phyloP scores from a whole-genome alignment of 2,797 vertebrate species.

The Craterocephalus amniculus region DNA sequence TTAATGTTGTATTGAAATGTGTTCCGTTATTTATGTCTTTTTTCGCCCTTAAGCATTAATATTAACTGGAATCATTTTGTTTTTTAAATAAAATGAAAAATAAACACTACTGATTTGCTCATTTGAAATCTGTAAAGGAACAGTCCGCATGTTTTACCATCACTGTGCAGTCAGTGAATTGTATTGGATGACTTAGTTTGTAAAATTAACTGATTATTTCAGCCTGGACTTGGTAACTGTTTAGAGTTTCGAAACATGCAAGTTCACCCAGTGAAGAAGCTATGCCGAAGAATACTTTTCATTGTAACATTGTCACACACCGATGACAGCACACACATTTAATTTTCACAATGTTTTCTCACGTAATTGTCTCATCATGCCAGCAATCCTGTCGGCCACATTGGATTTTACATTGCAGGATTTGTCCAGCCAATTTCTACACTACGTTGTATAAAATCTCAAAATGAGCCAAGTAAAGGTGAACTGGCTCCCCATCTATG shows the following conservation, averaged over 20 bases:
- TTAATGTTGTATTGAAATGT: neutral
- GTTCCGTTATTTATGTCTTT: neutral
- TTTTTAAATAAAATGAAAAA: neutral
- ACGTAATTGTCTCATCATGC: too few species aligned
- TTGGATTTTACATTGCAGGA: too few species aligned
- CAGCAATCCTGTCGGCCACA: too few species aligned
- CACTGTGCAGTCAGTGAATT: neutral
- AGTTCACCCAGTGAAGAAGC: too few species aligned
- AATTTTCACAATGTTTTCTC: too few species aligned
- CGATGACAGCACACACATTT: too few species aligned
- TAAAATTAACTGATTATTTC: neutral
- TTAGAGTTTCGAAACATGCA: neutral
- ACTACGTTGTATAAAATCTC: too few species aligned
- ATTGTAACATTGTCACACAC: too few species aligned
- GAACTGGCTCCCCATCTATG: neutral
- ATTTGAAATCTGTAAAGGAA: neutral
- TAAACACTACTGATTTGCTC: neutral
- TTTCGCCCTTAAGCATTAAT: neutral
- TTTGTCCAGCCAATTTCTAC: too few species aligned
- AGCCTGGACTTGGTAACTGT: neutral
- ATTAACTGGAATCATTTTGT: neutral
- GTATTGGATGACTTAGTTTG: neutral
- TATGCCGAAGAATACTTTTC: too few species aligned
- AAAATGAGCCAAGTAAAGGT: neutral
- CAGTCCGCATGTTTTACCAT: neutral